A percentile compares a stretch with the other conserved stretches of the same genome.
Conservation (phyloP, 2,113 vertebrate genomes). For the Toxotes chatareus region DNA sequence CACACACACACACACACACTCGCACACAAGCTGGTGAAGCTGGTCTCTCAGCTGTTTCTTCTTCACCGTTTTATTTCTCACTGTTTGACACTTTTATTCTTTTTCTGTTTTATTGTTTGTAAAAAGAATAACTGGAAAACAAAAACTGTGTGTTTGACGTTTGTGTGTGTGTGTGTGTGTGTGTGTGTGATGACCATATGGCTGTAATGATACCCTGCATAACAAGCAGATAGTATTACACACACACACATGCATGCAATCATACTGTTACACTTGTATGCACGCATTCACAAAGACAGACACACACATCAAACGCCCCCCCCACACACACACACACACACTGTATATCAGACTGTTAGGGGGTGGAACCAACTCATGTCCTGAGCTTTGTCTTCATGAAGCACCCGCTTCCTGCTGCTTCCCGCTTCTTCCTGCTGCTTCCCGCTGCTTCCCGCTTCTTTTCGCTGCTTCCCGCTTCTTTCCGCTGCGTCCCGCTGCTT, state of each 20-base stretch:
- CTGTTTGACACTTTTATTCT: background rate
- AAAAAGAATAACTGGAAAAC: background rate
- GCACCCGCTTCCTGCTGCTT: no score
- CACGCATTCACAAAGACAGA: conserved; percentile 30
- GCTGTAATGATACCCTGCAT: conserved; percentile 68
- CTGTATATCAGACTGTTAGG: background rate
- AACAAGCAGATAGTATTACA: conserved; percentile 66
- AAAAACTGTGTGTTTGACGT: background rate
- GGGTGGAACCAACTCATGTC: background rate
- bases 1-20: background rate
- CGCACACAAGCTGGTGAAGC: background rate
- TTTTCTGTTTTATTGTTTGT: background rate
- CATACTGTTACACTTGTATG: conserved; percentile 40
- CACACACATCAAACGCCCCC: conserved; percentile 1
- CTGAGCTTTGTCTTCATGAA: no score
- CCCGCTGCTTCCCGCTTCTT: no score
- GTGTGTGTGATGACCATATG: conserved; percentile 55
- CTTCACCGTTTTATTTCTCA: background rate
- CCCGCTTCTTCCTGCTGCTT: no score
- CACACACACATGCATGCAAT: conserved; percentile 65
- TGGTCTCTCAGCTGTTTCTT: background rate
- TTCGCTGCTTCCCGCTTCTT: no score
- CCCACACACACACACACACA: background rate
- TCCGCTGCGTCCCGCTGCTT: no score
- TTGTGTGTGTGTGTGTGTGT: conserved; percentile 24